Conservation (phyloP, 2,797 vertebrate genomes). For the Falco biarmicus region DNA sequence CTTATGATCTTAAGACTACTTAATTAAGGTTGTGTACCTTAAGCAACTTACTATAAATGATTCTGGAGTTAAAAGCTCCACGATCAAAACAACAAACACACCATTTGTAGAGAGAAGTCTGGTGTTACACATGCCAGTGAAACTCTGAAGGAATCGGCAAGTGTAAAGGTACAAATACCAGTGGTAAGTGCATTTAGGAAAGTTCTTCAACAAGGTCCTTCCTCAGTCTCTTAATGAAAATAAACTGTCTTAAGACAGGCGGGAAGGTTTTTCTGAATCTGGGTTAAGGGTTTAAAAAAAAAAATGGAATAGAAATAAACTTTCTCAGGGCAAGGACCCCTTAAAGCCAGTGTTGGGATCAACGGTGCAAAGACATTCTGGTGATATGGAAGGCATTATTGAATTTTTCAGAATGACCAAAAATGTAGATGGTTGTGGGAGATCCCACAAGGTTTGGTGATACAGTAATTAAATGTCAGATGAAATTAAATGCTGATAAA, state of each 20-base stretch:
- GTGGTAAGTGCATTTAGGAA: background rate
- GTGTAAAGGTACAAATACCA: background rate
- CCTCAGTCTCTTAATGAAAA: background rate
- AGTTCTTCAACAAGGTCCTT: background rate
- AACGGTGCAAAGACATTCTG: background rate
- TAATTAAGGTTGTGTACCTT: background rate
- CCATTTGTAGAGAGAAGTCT: fast-evolving
- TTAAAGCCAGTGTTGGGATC: background rate
- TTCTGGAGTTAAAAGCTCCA: background rate
- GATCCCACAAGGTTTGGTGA: background rate
- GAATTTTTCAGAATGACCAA: background rate
- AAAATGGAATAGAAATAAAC: background rate
- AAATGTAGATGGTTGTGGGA: background rate
- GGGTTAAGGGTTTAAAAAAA: background rate
- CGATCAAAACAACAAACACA: background rate
- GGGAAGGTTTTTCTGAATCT: background rate
- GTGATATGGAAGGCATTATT: background rate
- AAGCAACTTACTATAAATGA: background rate
- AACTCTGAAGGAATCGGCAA: background rate
- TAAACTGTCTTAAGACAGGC: background rate
- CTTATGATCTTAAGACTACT: background rate
- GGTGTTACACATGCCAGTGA: fast-evolving
- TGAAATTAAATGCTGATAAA: background rate
- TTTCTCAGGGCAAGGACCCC: background rate
- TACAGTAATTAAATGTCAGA: background rate